A percentile compares a stretch with the other conserved stretches of the same genome.
Conservation (phyloP, 2,797 vertebrate species). For the Propithecus deckenii region DNA sequence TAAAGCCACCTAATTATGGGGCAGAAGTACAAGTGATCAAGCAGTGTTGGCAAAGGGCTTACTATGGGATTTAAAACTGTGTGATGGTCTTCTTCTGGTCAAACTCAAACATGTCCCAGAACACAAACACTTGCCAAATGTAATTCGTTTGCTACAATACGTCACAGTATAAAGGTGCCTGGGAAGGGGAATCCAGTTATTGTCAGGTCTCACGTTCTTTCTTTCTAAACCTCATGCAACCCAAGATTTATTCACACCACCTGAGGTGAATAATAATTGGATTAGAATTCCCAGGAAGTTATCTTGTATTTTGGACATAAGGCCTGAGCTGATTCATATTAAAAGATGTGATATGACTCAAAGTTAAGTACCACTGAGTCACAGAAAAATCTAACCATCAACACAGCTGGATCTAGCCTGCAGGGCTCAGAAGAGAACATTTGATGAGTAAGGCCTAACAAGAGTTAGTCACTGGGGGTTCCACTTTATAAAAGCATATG, state of each 20-base stretch:
- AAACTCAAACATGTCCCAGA: background rate
- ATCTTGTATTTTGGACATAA: slow-evolving; percentile 9
- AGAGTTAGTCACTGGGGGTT: background rate
- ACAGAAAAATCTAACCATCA: background rate
- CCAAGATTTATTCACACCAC: background rate
- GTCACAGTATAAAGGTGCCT: background rate
- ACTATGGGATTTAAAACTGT: background rate
- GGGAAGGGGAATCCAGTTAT: background rate
- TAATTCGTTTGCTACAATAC: background rate
- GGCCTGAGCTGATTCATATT: background rate
- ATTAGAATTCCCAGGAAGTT: slow-evolving; percentile 42
- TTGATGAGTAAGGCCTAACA: background rate
- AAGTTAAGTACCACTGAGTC: slow-evolving; percentile 15
- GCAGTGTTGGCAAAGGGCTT: background rate
- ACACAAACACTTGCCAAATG: background rate
- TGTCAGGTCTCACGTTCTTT: background rate
- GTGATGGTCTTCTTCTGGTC: background rate
- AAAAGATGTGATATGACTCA: background rate
- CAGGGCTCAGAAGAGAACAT: background rate
- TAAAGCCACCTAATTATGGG: background rate
- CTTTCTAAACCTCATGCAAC: background rate
- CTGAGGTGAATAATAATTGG: background rate
- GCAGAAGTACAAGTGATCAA: background rate
- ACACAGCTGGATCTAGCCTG: background rate
- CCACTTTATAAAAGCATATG: background rate